phyloP scores from a whole-genome alignment of 1,140 invertebrate species.

The Gonioctena quinquepunctata region DNA sequence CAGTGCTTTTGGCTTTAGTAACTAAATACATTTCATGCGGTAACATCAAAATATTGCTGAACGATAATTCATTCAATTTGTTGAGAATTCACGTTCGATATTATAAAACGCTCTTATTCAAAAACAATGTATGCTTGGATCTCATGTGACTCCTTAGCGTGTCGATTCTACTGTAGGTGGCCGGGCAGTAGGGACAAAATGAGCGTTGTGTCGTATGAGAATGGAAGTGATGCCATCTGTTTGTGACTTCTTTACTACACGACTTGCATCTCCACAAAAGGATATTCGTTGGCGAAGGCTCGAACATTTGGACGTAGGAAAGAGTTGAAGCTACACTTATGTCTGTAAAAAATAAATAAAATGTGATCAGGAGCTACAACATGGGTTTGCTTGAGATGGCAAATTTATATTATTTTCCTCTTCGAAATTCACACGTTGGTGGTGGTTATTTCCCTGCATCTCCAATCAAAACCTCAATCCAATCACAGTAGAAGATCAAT shows the following conservation, averaged over 20 bases:
- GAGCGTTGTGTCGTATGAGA: conserved; percentile 78
- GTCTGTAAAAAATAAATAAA: conserved; percentile 36
- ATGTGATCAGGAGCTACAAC: no score
- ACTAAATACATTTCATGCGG: no score
- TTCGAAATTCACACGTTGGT: no score
- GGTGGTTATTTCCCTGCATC: no score
- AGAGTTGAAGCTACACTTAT: conserved; percentile 48
- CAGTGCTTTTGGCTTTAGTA: no score
- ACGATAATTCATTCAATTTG: not conserved
- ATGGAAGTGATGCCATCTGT: conserved; percentile 85
- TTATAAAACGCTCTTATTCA: conserved; percentile 34
- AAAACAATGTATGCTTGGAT: conserved; percentile 69
- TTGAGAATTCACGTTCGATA: no score
- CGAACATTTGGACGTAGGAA: conserved; percentile 82
- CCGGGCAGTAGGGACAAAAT: conserved; percentile 80
- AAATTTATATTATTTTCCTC: no score
- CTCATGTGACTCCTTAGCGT: conserved; percentile 76
- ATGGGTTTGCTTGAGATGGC: no score
- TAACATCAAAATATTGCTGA: no score
- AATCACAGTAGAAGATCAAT: no score
- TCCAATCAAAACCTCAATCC: no score
- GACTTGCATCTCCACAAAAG: conserved; percentile 76
- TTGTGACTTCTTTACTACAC: conserved; percentile 83
- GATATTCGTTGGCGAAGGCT: conserved; percentile 67
- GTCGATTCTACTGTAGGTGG: conserved; percentile 84